Conservation (phyloP, 2,797 vertebrate genomes). For the Knipowitschia caucasica region DNA sequence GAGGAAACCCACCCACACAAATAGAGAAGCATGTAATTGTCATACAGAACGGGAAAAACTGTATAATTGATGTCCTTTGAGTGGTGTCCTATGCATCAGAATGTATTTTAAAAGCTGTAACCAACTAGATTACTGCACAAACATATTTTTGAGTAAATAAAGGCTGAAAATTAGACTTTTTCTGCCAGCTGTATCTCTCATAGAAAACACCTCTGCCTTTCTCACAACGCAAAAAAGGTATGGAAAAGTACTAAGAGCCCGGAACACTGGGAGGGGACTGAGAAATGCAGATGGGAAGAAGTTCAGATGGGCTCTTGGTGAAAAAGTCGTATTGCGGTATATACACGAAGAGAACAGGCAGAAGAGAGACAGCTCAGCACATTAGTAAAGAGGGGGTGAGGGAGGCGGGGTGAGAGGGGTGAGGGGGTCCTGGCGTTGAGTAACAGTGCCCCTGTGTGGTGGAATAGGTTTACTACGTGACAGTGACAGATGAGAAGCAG, state of each 20-base stretch:
- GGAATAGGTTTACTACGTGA: background rate
- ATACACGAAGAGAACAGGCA: conserved; percentile 34
- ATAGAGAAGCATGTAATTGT: no score
- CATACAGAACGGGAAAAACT: no score
- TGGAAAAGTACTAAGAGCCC: background rate
- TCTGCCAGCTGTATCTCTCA: no score
- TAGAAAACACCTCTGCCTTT: no score
- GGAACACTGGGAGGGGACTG: conserved; percentile 13
- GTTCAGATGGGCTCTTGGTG: conserved; percentile 49
- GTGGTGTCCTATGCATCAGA: no score
- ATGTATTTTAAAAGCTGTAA: no score
- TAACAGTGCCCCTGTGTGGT: conserved; percentile 66
- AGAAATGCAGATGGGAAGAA: conserved; percentile 41
- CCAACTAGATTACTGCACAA: no score
- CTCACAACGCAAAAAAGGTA: conserved; percentile 36
- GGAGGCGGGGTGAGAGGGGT: conserved; percentile 8
- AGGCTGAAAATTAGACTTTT: background rate
- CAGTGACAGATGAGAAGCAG: background rate
- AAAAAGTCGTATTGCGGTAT: conserved; percentile 66
- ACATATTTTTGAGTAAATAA: background rate
- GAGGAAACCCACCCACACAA: no score
- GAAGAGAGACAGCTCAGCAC: conserved; percentile 66
- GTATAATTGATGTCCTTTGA: no score
- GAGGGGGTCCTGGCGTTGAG: conserved; percentile 36
- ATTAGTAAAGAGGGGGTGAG: conserved; percentile 58